Base-by-base conservation (phyloP, 2,888 invertebrate species). In the Dolichopus griseipennis region DNA sequence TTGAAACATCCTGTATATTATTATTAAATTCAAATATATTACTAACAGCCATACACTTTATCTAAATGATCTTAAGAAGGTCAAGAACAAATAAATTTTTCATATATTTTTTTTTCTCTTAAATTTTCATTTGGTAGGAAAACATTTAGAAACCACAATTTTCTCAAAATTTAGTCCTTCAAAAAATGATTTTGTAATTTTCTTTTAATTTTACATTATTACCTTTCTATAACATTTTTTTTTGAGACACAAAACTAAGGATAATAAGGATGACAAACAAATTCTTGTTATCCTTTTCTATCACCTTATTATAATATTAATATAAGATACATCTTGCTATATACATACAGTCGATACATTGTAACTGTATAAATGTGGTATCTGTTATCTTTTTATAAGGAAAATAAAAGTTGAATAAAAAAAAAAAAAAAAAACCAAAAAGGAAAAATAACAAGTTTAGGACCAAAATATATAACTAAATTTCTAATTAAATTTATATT, bases 401-500 rank as follows among this genome's bases (percentile, higher is more conserved):
- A 37, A 37, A 37, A 37, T 37, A 12, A 37, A 12, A 37, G 12
- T 37, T 37, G 2, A 1, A 12, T 5, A 37, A 12, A 37, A 37
- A 37, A 37, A 27, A 5, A 5, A 27, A 27, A 27, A 27, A 5
- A 27, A 4, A 27, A n/a, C n/a, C n/a, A n/a, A n/a, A n/a, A n/a
- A 27, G 5, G 5, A 27, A 27, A 27, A 27, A 27, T 4, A 27
- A 27, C 27, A 27, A 27, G 3, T 27, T 27, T 27, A 27, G 27
- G 27, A 27, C 27, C 27, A 27, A 37, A 10, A 37, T 37, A 34
- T 34, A 37, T 37, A 37, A 37, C 8, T 37, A 37, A 37, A 52
- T 52, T 52, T 52, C 52, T 52, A 52, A 52, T 52, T 52, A 52
- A 52, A 52, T 52, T 52, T 52, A 52, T 52, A 52, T 52, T 52